phyloP scores from a whole-genome alignment of 2,888 invertebrate species.

The Matsumyia berberina region DNA sequence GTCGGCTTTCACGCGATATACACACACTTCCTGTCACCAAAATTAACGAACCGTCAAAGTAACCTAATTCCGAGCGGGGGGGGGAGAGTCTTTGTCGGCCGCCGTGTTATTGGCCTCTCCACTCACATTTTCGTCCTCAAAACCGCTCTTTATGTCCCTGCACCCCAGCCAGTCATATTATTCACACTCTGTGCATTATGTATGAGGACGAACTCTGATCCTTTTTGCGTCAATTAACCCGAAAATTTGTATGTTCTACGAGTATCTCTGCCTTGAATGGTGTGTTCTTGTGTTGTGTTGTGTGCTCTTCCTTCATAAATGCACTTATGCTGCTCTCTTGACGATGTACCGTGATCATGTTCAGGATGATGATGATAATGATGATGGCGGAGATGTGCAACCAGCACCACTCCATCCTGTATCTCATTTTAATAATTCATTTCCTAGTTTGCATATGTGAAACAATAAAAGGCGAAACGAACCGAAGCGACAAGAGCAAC shows the following conservation, averaged over 20 bases:
- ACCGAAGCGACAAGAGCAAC: conserved; percentile 31
- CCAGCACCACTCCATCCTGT: conserved; percentile 69
- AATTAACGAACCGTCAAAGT: conserved; percentile 70
- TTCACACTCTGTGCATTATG: conserved; percentile 68
- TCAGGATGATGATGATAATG: conserved; percentile 15
- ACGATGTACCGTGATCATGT: neutral
- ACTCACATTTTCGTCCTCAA: too few species aligned
- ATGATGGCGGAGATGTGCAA: conserved; percentile 41
- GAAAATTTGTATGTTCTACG: conserved; percentile 46
- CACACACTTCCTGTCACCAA: conserved; percentile 4
- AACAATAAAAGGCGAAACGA: conserved; percentile 72
- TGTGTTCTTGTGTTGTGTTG: neutral
- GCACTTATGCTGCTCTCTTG: conserved; percentile 49
- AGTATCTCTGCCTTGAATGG: neutral
- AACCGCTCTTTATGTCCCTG: neutral
- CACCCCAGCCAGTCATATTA: conserved; percentile 15
- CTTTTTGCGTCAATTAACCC: conserved; percentile 75
- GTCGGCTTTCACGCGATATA: conserved; percentile 9
- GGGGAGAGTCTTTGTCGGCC: conserved; percentile 4
- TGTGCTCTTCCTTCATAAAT: conserved; percentile 47
- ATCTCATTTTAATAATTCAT: conserved; percentile 76
- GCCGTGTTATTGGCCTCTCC: neutral
- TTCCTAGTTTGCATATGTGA: conserved; percentile 75
- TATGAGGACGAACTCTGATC: conserved; percentile 69
- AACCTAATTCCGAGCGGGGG: conserved; percentile 49